These are phyloP conservation scores for Ranitomeya imitator DNA, from an alignment of 2,113 vertebrate genomes.

Conservation along the genomic window DNA sequence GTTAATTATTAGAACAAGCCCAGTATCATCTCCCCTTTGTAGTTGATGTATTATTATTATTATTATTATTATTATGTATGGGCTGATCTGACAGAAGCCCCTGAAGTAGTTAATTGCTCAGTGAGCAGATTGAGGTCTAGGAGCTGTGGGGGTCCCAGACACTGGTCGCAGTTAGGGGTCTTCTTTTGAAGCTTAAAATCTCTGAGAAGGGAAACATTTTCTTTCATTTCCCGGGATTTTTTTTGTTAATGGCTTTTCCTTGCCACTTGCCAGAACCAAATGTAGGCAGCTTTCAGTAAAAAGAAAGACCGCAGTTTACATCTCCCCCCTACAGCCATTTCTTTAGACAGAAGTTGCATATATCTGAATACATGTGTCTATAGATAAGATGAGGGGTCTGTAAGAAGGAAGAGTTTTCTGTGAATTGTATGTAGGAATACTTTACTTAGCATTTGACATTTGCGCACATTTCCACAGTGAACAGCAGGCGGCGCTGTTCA, in stretches of 20 bases:
- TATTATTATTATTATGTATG: too few species aligned
- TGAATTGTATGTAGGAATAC: background rate
- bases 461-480: background rate
- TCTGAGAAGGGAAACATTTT: slow-evolving; percentile 36
- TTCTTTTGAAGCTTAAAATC: slow-evolving; percentile 37
- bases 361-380: background rate
- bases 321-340: background rate
- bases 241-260: slow-evolving; percentile 19
- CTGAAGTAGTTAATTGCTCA: background rate
- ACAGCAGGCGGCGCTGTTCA: slow-evolving; percentile 19
- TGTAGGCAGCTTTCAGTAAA: background rate
- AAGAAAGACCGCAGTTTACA: background rate
- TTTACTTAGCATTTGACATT: background rate
- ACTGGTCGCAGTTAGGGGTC: slow-evolving; percentile 25
- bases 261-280: slow-evolving; percentile 7
- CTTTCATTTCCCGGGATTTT: slow-evolving; percentile 19
- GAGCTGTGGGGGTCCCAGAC: slow-evolving; percentile 42
- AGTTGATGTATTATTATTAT: too few species aligned
- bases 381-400: background rate
- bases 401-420: background rate
- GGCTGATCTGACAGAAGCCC: background rate
- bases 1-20: too few species aligned
- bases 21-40: background rate
- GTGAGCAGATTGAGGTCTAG: background rate
- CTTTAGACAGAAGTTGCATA: background rate